These are phyloP conservation scores for Nycticryphes semicollaris DNA, from an alignment of 2,113 vertebrate genomes.

Conservation along the genomic window DNA sequence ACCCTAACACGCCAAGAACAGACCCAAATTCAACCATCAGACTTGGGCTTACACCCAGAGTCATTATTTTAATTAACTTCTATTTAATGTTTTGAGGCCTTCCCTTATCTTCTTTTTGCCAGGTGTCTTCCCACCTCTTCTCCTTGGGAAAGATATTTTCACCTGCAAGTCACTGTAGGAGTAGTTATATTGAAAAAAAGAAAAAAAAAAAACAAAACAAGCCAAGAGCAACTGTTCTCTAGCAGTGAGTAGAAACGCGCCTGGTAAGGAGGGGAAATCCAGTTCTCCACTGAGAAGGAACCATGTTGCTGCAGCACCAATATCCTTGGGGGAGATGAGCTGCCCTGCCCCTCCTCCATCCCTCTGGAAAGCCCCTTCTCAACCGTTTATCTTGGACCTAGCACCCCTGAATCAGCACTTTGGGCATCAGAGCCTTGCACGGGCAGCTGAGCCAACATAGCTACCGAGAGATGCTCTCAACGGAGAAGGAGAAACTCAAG, in stretches of 20 bases:
- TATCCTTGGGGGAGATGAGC: background rate
- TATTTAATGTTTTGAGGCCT: background rate
- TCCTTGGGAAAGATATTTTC: background rate
- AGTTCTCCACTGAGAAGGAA: constrained; percentile 8
- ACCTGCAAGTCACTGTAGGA: background rate
- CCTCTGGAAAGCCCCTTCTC: constrained; percentile 45
- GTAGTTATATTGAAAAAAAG: no score
- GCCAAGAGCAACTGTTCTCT: background rate
- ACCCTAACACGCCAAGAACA: fast-evolving
- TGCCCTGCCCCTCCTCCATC: background rate
- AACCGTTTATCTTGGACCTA: background rate
- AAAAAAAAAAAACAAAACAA: background rate
- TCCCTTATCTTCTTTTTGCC: background rate
- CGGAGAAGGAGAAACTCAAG: background rate
- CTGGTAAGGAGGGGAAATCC: constrained; percentile 39
- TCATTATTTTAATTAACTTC: background rate
- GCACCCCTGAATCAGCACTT: constrained; percentile 4
- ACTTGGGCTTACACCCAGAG: background rate
- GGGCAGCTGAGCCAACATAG: background rate
- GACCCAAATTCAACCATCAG: background rate
- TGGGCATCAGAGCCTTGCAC: fast-evolving
- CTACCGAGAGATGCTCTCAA: background rate
- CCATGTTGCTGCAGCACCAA: background rate
- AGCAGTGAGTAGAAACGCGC: background rate
- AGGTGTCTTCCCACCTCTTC: background rate